phyloP scores from a whole-genome alignment of 2,113 vertebrate genomes.

The Spea bombifrons region DNA sequence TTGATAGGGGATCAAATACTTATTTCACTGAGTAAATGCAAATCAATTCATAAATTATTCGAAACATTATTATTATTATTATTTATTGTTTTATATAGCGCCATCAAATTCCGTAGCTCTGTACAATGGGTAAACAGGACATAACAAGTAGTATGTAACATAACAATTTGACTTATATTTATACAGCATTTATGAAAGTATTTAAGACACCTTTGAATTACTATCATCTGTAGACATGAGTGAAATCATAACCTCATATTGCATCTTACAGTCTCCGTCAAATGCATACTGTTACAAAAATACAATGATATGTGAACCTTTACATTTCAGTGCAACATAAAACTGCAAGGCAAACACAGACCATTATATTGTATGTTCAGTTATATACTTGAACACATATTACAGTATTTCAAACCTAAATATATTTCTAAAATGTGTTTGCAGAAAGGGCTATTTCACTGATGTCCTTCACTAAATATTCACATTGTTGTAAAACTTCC shows the following conservation, averaged over 20 bases:
- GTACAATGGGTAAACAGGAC: no score
- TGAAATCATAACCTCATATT: constrained; percentile 37
- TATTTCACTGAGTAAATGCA: no score
- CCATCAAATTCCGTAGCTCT: no score
- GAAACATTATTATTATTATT: no score
- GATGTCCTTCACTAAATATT: constrained; percentile 24
- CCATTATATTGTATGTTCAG: constrained; percentile 32
- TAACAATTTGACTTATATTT: background rate
- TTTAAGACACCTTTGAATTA: constrained; percentile 36
- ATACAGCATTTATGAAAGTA: constrained; percentile 15
- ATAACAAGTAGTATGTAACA: no score
- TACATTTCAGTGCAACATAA: constrained; percentile 37
- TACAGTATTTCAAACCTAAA: constrained; percentile 43
- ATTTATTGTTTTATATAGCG: no score
- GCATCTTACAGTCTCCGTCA: constrained; percentile 42
- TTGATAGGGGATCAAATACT: no score
- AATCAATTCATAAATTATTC: no score
- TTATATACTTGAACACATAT: constrained; percentile 39
- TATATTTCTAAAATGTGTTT: constrained; percentile 40
- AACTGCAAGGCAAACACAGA: constrained; percentile 23
- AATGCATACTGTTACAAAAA: constrained; percentile 44
- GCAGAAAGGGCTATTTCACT: constrained; percentile 31
- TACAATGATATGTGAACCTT: constrained; percentile 42
- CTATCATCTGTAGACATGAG: constrained; percentile 33
- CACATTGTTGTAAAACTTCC: constrained; percentile 23